Percentiles rank a stretch among this genome's conserved stretches.
These are phyloP conservation scores for Tribolium madens DNA, from an alignment of 1,140 invertebrate species.

Conservation along the genomic window DNA sequence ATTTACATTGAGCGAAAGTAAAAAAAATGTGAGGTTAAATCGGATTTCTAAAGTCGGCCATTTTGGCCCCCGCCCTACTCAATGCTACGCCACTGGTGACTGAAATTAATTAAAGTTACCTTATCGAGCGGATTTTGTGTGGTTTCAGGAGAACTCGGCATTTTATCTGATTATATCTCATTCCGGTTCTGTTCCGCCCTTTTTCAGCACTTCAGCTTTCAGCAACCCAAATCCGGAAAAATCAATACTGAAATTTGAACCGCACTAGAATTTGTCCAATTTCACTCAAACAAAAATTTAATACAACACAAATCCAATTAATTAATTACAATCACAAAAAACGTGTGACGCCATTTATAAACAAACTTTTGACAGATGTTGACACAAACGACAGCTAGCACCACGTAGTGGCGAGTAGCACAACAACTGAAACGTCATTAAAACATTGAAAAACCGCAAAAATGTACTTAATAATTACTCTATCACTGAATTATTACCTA, in stretches of 20 bases:
- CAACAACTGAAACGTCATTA: background rate
- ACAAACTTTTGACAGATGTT: conserved; percentile 11
- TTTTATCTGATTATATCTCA: conserved; percentile 8
- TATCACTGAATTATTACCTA: background rate
- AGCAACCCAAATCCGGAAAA: background rate
- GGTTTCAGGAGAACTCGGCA: conserved; percentile 6
- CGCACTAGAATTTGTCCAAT: background rate
- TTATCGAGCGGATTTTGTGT: background rate
- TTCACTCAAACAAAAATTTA: background rate
- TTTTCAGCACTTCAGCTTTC: background rate
- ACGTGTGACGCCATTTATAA: conserved; percentile 7
- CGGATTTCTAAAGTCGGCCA: too few species aligned
- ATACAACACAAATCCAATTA: background rate
- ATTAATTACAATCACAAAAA: background rate
- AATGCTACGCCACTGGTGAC: background rate
- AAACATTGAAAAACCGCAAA: background rate
- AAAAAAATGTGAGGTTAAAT: too few species aligned
- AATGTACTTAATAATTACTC: background rate
- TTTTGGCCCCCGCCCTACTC: too few species aligned
- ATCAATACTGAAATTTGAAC: background rate
- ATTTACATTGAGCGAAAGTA: background rate
- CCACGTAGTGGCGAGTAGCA: background rate
- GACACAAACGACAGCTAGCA: background rate
- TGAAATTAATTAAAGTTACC: conserved; percentile 6
- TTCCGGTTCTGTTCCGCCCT: background rate